A percentile compares a stretch with the other conserved stretches of the same genome.
phyloP scores from a whole-genome alignment of 2,888 invertebrate species.

The Calameuta idolon region DNA sequence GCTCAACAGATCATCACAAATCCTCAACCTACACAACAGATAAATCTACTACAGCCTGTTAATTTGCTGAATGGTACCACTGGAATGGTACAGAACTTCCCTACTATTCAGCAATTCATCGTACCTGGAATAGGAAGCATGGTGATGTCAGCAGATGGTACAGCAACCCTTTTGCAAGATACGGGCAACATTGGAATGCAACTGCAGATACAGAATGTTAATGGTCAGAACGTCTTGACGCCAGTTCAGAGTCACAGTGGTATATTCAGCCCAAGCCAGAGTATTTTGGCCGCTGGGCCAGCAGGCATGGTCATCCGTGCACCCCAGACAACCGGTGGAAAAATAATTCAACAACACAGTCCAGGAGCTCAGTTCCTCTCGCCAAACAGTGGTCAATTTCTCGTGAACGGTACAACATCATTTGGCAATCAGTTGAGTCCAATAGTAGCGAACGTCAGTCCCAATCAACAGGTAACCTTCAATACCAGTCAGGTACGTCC shows the following conservation, averaged over 20 bases:
- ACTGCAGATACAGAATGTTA: conserved; percentile 83
- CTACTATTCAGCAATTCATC: conserved; percentile 85
- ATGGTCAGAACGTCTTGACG: conserved; percentile 81
- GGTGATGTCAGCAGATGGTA: conserved; percentile 85
- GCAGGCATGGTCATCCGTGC: conserved; percentile 84
- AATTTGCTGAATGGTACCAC: conserved; percentile 80
- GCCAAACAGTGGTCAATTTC: conserved; percentile 79
- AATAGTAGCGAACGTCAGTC: conserved; percentile 79
- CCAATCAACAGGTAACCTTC: conserved; percentile 76
- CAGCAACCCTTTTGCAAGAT: conserved; percentile 79
- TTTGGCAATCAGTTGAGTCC: conserved; percentile 85
- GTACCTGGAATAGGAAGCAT: conserved; percentile 85
- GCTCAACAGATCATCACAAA: conserved; percentile 78
- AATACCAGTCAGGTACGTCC: conserved; percentile 70
- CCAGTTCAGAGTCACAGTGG: conserved; percentile 76
- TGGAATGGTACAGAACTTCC: conserved; percentile 80
- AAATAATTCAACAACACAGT: conserved; percentile 77
- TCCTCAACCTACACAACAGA: conserved; percentile 70
- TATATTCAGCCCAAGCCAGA: conserved; percentile 75
- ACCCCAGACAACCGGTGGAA: conserved; percentile 77
- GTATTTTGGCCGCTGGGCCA: conserved; percentile 76
- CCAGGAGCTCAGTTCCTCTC: conserved; percentile 80
- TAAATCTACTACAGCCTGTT: conserved; percentile 83
- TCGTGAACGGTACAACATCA: conserved; percentile 77
- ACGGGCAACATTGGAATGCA: conserved; percentile 77